Base-by-base conservation (phyloP, 2,888 invertebrate species). In the Netelia inedita region DNA sequence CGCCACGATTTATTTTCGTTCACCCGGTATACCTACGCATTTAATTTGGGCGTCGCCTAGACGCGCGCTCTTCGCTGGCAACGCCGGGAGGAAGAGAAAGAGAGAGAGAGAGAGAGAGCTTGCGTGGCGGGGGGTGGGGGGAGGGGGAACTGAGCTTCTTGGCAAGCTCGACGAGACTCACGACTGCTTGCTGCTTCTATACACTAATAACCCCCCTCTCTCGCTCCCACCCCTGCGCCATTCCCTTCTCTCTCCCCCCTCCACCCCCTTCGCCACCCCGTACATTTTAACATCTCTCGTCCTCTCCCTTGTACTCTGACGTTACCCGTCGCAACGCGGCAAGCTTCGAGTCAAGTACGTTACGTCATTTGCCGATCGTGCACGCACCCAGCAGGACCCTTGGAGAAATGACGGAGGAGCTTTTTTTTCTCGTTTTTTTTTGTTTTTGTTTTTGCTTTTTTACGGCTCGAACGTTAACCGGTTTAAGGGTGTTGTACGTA, bases 31-130 rank as follows among this genome's bases (percentile, higher is more conserved):
- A 89, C 87, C 88, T 88, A 88, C 88, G 89, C 87, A 89, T 89
- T 88, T 89, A 89, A 89, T 89, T 89, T 87, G 86, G 88, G 89
- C 88, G 87, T 88, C 87, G 87, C 89, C 89, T 89, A 89, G 89
- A 89, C 89, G 88, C 85, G 82, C 83, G 86, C 83, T 82, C 85
- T 85, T 28, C 28, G 28, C 83, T 79, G 86, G 79, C 85, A 81
- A 69, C 59, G 63, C 66, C 69, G 50, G 53, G 59, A 66, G 23
- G 23, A 46, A 59, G 68, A 50, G 69, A 69, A 19, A 69, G 46
- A 46, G 57, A 61, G 28, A 16, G 61, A 74, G 46, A 50, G 41
- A 71, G 63, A 71, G 65, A 53, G 65, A 76, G 69, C 61, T 41
- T 61, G 50, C 21, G 68, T 59, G 68, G 53, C 28, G 61, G 65